phyloP scores from a whole-genome alignment of 2,888 invertebrate genomes.

The Eudasyphora cyanicolor region DNA sequence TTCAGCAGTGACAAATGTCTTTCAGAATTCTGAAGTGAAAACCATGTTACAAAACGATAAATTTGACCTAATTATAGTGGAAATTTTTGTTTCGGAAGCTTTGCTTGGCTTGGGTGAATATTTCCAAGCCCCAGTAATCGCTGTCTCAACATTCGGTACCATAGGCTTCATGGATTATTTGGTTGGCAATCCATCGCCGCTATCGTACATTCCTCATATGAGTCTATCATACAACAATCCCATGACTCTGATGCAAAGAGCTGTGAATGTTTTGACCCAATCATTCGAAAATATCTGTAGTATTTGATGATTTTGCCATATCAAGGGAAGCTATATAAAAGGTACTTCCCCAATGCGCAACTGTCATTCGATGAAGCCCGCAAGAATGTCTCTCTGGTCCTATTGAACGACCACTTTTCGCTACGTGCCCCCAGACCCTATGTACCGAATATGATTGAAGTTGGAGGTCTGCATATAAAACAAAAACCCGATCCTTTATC shows the following conservation, averaged over 20 bases:
- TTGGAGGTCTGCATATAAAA: conserved; percentile 77
- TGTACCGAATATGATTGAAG: conserved; percentile 77
- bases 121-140: conserved; percentile 72
- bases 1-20: conserved; percentile 57
- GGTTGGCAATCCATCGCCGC: conserved; percentile 72
- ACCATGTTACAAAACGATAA: conserved; percentile 67
- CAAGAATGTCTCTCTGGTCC: conserved; percentile 72
- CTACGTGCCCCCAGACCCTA: conserved; percentile 73
- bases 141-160: conserved; percentile 68
- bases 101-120: conserved; percentile 72
- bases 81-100: conserved; percentile 74
- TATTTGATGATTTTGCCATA: conserved; percentile 68
- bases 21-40: conserved; percentile 66
- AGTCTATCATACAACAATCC: conserved; percentile 68
- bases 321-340: conserved; percentile 69
- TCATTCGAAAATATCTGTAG: conserved; percentile 60
- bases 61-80: conserved; percentile 78
- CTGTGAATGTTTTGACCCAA: conserved; percentile 70
- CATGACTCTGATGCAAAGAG: conserved; percentile 76
- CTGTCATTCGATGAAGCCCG: conserved; percentile 66
- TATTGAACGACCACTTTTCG: conserved; percentile 73
- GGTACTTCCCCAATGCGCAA: conserved; percentile 71
- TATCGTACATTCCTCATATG: conserved; percentile 73
- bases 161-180: conserved; percentile 66
- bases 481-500: conserved; percentile 72